Percentiles rank a stretch among this genome's conserved stretches.
Evolutionary conservation across 2,797 vertebrate genomes (phyloP).

Genomic region (Podargus strigoides): DNA sequence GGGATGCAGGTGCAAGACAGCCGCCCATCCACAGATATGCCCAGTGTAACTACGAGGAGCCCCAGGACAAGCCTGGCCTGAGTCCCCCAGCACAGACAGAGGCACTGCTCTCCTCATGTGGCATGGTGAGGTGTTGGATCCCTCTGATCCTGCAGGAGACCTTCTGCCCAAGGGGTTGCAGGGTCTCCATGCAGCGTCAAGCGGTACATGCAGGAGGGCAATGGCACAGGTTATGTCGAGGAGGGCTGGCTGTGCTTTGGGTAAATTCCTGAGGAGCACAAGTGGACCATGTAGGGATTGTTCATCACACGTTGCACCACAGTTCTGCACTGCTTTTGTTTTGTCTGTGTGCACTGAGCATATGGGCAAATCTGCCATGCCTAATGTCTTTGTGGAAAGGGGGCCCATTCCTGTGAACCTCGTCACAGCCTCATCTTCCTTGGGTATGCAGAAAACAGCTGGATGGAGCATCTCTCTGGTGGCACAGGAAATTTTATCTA

Average conservation of each 20-base stretch:
- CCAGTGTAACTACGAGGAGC: rapidly evolving
- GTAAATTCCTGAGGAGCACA: background rate
- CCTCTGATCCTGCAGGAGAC: background rate
- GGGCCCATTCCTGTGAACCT: background rate
- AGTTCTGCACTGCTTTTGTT: background rate
- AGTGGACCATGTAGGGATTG: background rate
- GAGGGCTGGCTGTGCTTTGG: rapidly evolving
- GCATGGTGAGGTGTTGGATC: background rate
- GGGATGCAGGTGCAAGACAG: background rate
- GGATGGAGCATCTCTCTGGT: background rate
- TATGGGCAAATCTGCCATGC: rapidly evolving
- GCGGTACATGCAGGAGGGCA: background rate
- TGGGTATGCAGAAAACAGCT: rapidly evolving
- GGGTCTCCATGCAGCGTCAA: background rate
- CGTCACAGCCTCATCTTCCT: background rate
- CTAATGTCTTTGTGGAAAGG: background rate
- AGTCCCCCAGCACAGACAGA: background rate
- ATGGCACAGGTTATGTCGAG: background rate
- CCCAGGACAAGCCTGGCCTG: background rate
- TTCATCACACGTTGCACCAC: background rate
- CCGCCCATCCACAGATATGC: background rate
- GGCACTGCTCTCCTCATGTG: background rate
- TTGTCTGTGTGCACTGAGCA: background rate
- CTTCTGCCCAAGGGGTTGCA: background rate
- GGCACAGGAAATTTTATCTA: background rate